Percentiles rank a stretch among this genome's conserved stretches.
These are phyloP conservation scores for Leptogaster cylindrica DNA, from an alignment of 2,888 invertebrate species.

Conservation along the genomic window DNA sequence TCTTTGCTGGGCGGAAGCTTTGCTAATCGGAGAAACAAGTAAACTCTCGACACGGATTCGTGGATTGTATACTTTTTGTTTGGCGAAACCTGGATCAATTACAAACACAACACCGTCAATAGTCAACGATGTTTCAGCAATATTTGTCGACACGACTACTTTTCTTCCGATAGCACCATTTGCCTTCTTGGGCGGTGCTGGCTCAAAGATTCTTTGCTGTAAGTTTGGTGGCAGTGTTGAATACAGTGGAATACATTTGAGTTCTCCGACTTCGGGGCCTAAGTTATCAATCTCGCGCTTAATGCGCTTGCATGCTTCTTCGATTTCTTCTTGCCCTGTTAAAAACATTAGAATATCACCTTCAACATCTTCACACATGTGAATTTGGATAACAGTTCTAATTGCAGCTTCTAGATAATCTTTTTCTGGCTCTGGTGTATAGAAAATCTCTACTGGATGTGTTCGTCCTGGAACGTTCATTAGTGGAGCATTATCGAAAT, in stretches of 20 bases:
- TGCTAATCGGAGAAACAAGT: slow-evolving; percentile 97
- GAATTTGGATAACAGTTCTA: slow-evolving; percentile 92
- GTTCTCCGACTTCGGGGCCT: slow-evolving; percentile 94
- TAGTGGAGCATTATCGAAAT: slow-evolving; percentile 97
- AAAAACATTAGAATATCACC: slow-evolving; percentile 94
- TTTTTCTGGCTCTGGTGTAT: slow-evolving; percentile 97
- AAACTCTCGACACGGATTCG: slow-evolving; percentile 91
- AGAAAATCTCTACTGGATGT: slow-evolving; percentile 97
- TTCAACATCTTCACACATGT: slow-evolving; percentile 90
- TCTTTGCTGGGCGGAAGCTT: slow-evolving; percentile 97
- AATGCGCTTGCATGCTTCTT: slow-evolving; percentile 97
- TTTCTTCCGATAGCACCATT: slow-evolving; percentile 90
- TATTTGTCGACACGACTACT: slow-evolving; percentile 98
- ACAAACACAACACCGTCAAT: slow-evolving; percentile 99
- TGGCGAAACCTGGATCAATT: slow-evolving; percentile 99
- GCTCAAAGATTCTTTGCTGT: slow-evolving; percentile 96
- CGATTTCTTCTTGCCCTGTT: slow-evolving; percentile 93
- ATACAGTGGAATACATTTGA: slow-evolving; percentile 98
- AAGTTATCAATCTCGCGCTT: slow-evolving; percentile 95
- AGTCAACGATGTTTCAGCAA: slow-evolving; percentile 98
- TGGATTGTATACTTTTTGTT: slow-evolving; percentile 86
- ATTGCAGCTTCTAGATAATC: slow-evolving; percentile 99
- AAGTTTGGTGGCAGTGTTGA: slow-evolving; percentile 97
- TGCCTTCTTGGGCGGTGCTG: slow-evolving; percentile 88
- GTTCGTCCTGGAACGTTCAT: slow-evolving; percentile 98